Evolutionary conservation across 2,797 vertebrate species (phyloP).

Genomic region (Gambelia wislizenii): DNA sequence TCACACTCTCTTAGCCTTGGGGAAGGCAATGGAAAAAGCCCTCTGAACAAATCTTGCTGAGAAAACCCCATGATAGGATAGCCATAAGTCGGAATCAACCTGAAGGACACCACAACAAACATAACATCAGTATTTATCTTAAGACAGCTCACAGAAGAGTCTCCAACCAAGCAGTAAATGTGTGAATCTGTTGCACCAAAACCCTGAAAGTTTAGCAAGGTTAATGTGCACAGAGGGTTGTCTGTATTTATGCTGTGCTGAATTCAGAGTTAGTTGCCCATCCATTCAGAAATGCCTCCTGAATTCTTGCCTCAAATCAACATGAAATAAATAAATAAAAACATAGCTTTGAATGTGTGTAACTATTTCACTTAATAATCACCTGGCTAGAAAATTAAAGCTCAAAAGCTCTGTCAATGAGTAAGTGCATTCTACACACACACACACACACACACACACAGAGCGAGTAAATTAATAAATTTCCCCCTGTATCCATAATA

Average conservation of each 20-base stretch:
- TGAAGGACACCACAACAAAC: not conserved
- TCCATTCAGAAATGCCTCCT: not conserved
- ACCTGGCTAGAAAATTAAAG: conserved; percentile 55
- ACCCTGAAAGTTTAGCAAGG: not conserved
- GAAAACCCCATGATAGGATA: no score
- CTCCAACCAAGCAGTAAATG: not conserved
- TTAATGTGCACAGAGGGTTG: rapidly evolving
- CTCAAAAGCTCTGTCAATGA: conserved; percentile 54
- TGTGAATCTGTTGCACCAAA: not conserved
- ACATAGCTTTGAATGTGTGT: not conserved
- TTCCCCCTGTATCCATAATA: conserved; percentile 71
- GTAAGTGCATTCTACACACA: conserved; percentile 37
- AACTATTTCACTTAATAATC: not conserved
- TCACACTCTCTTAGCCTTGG: no score
- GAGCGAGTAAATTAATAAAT: conserved; percentile 78
- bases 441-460: no score
- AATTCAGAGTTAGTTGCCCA: not conserved
- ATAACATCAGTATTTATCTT: not conserved
- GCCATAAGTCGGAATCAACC: no score
- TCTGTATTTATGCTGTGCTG: not conserved
- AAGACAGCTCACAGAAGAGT: not conserved
- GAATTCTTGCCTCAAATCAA: not conserved
- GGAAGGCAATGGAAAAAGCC: no score
- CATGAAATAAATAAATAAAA: conserved; percentile 33
- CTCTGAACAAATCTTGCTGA: no score